A percentile compares a stretch with the other conserved stretches of the same genome.
Conservation (phyloP, 1,140 invertebrate genomes). For the Stratiolaelaps scimitus region DNA sequence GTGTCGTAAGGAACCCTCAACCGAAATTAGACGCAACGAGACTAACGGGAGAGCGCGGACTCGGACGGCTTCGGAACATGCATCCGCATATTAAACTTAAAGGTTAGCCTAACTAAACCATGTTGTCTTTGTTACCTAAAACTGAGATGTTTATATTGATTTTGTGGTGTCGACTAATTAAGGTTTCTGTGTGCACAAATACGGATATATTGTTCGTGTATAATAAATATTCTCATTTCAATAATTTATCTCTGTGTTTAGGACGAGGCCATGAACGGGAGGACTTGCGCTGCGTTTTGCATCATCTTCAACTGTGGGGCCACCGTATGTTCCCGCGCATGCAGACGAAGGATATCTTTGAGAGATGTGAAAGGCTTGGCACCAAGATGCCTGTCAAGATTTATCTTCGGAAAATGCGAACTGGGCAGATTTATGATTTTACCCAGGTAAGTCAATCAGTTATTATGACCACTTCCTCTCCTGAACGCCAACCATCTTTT, state of each 20-base stretch:
- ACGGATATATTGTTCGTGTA: too few relatives aligned
- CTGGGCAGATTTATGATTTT: conserved; percentile 14
- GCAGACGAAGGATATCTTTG: conserved; percentile 26
- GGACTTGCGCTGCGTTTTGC: background rate
- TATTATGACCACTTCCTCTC: too few relatives aligned
- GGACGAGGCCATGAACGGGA: background rate
- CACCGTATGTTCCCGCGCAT: conserved; percentile 13
- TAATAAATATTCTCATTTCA: too few relatives aligned
- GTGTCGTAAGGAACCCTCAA: conserved; percentile 12
- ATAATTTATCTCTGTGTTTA: background rate
- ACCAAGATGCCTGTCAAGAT: conserved; percentile 10
- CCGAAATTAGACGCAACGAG: conserved; percentile 7
- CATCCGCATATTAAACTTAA: background rate
- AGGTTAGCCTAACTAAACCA: background rate
- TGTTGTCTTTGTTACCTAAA: too few relatives aligned
- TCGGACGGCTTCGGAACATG: background rate
- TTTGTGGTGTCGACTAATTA: too few relatives aligned
- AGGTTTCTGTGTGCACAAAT: too few relatives aligned
- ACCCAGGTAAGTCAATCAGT: background rate
- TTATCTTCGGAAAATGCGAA: conserved; percentile 3
- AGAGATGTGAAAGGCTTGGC: background rate
- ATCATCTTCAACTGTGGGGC: conserved; percentile 19
- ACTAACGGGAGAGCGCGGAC: conserved; percentile 18
- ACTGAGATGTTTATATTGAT: too few relatives aligned
- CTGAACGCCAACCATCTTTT: too few relatives aligned